phyloP scores from a whole-genome alignment of 2,888 invertebrate species.

The Euplagia quadripunctaria region DNA sequence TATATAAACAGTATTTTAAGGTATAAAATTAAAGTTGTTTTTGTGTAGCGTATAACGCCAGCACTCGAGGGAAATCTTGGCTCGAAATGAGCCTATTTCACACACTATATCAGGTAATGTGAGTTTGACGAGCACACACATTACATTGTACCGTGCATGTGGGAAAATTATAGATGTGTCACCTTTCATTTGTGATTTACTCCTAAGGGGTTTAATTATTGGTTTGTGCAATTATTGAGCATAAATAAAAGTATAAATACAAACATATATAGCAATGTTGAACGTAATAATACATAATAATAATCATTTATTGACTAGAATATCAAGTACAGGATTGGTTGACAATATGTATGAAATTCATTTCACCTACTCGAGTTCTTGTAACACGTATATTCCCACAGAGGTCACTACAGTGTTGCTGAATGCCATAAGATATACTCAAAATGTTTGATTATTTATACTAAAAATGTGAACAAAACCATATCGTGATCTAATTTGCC shows the following conservation, averaged over 20 bases:
- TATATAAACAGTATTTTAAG: slow-evolving; percentile 6
- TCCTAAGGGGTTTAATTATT: not conserved
- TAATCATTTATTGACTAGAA: too few relatives aligned
- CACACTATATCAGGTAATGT: slow-evolving; percentile 27
- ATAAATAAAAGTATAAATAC: not conserved
- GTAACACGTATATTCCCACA: too few relatives aligned
- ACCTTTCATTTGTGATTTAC: not conserved
- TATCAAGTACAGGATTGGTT: too few relatives aligned
- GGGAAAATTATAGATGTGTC: not conserved
- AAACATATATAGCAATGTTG: not conserved
- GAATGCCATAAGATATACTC: too few relatives aligned
- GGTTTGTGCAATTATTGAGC: not conserved
- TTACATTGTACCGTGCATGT: not conserved
- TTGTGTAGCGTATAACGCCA: slow-evolving; percentile 2
- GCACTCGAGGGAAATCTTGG: slow-evolving; percentile 43
- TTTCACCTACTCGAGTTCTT: too few relatives aligned
- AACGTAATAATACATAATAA: not conserved
- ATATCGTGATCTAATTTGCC: too few relatives aligned
- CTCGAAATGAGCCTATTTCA: slow-evolving; percentile 36
- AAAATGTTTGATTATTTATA: too few relatives aligned
- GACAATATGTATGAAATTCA: too few relatives aligned
- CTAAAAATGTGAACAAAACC: too few relatives aligned
- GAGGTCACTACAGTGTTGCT: too few relatives aligned
- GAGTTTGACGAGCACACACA: slow-evolving; percentile 10
- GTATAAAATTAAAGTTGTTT: slow-evolving; percentile 12